These are phyloP conservation scores for Furnarius figulus DNA, from an alignment of 2,113 vertebrate genomes.

Conservation along the genomic window DNA sequence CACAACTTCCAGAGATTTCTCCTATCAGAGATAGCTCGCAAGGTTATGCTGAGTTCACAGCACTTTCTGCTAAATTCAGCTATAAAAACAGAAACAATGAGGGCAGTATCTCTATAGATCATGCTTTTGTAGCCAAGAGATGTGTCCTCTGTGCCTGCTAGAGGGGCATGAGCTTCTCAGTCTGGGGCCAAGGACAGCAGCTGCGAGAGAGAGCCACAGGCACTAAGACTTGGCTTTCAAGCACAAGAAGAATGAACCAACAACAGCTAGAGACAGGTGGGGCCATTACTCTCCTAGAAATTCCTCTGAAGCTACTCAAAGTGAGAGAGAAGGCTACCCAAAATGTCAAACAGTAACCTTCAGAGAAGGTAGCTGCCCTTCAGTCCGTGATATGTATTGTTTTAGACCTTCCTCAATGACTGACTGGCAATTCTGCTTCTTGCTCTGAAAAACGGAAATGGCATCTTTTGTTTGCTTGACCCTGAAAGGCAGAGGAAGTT, in stretches of 20 bases:
- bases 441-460: not conserved
- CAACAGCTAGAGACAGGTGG: not conserved
- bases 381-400: not conserved
- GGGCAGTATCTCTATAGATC: not conserved
- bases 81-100: not conserved
- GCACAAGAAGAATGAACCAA: not conserved
- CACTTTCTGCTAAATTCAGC: not conserved
- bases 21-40: not conserved
- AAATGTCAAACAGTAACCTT: not conserved
- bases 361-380: not conserved
- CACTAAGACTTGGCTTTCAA: not conserved
- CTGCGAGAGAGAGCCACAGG: not conserved
- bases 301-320: not conserved
- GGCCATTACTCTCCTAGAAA: not conserved
- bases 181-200: not conserved
- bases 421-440: not conserved
- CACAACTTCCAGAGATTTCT: not conserved
- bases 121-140: not conserved
- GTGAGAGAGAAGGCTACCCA: not conserved
- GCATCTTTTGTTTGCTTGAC: constrained; percentile 49
- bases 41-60: not conserved
- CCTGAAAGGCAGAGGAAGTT: constrained; percentile 41
- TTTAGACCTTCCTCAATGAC: not conserved
- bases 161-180: not conserved
- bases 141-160: not conserved